phyloP scores from a whole-genome alignment of 2,797 vertebrate genomes.

The Carcharodon carcharias region DNA sequence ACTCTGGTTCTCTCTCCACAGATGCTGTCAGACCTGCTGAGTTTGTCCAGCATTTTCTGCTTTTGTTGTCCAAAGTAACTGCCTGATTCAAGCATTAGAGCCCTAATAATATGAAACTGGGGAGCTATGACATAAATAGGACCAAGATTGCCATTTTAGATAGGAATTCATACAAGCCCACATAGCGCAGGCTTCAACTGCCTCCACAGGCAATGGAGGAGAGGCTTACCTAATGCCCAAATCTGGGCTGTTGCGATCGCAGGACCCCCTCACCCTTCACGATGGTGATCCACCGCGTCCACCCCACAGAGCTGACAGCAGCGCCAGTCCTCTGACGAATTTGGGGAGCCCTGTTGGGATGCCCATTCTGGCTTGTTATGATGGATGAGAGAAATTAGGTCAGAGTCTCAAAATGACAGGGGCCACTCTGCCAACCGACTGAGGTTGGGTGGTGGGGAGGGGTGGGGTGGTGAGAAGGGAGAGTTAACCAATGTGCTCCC shows the following conservation, averaged over 20 bases:
- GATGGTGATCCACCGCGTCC: too few relatives aligned
- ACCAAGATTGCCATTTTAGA: not conserved
- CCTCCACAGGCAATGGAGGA: not conserved
- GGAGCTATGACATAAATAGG: not conserved
- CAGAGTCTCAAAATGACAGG: not conserved
- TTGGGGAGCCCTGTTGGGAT: not conserved
- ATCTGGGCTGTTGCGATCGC: not conserved
- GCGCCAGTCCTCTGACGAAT: not conserved
- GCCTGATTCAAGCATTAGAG: not conserved
- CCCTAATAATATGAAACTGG: not conserved
- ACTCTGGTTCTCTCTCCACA: too few relatives aligned
- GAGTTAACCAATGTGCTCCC: not conserved
- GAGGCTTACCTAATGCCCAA: not conserved
- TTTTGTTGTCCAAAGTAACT: not conserved
- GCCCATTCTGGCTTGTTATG: not conserved
- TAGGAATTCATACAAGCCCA: not conserved
- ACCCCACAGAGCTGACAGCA: too few relatives aligned
- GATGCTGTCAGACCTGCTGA: too few relatives aligned
- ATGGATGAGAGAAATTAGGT: not conserved
- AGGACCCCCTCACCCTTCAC: not conserved
- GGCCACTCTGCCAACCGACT: not conserved
- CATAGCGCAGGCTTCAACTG: not conserved
- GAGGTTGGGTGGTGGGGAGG: too few relatives aligned
- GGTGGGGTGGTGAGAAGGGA: not conserved
- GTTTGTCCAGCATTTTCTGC: too few relatives aligned